A percentile compares a stretch with the other conserved stretches of the same genome.
Conservation (phyloP, 2,888 invertebrate species). For the Troides oblongomaculatus region DNA sequence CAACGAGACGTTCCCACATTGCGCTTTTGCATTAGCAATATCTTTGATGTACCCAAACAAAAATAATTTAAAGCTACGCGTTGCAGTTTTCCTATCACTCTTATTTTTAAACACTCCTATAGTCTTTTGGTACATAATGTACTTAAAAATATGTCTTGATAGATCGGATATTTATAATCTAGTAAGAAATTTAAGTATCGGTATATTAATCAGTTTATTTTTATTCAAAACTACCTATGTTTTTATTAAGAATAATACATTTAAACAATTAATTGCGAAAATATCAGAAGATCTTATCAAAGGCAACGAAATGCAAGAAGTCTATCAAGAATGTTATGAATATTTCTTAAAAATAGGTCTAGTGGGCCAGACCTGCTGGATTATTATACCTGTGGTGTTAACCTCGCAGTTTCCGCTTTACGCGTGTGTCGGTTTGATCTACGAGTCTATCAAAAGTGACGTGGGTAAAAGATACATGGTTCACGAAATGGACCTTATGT, state of each 20-base stretch:
- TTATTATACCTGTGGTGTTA: conserved; percentile 51
- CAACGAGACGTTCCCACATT: conserved; percentile 52
- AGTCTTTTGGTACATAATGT: conserved; percentile 53
- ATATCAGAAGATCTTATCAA: conserved; percentile 52
- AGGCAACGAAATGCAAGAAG: conserved; percentile 50
- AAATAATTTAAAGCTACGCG: conserved; percentile 41
- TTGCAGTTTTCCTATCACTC: conserved; percentile 37
- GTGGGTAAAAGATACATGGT: conserved; percentile 51
- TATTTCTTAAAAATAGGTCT: conserved; percentile 49
- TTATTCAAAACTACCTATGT: conserved; percentile 57
- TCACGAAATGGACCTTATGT: conserved; percentile 58
- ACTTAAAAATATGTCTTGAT: conserved; percentile 45
- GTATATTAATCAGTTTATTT: conserved; percentile 49
- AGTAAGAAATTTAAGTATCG: conserved; percentile 53
- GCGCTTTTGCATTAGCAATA: conserved; percentile 54
- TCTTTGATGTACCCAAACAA: conserved; percentile 58
- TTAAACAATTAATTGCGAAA: conserved; percentile 46
- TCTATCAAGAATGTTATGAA: conserved; percentile 52
- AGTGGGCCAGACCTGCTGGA: conserved; percentile 50
- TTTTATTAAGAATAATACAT: conserved; percentile 47
- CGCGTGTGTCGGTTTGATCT: conserved; percentile 48
- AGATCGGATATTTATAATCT: conserved; percentile 53
- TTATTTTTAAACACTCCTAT: conserved; percentile 43
- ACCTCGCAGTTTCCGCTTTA: conserved; percentile 55
- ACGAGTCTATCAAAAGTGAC: conserved; percentile 51